phyloP scores from a whole-genome alignment of 92 coral and sea anemone genomes.

The Nematostella vectensis region DNA sequence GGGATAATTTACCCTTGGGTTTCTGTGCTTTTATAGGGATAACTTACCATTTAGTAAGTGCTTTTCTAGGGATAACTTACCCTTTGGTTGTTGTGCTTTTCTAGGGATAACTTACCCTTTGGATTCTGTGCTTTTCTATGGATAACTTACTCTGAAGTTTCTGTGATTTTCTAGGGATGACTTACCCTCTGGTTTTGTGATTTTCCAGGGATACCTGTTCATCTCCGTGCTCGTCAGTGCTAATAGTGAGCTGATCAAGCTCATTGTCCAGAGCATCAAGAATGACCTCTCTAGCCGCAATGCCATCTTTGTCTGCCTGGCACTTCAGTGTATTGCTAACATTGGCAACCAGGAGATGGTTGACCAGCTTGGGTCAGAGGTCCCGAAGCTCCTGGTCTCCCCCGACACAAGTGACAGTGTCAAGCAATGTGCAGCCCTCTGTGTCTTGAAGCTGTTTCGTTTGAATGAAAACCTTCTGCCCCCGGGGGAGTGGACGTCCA shows the following conservation, averaged over 20 bases:
- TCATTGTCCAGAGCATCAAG: slow-evolving; percentile 92
- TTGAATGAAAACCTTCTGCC: slow-evolving; percentile 71
- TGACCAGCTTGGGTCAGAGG: slow-evolving; percentile 84
- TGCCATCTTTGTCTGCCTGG: slow-evolving; percentile 88
- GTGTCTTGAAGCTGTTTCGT: slow-evolving; percentile 84
- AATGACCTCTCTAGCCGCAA: slow-evolving; percentile 94
- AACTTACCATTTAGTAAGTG: too few species aligned
- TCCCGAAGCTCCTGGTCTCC: slow-evolving; percentile 93
- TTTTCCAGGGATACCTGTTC: slow-evolving; percentile 69
- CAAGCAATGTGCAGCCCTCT: slow-evolving; percentile 91
- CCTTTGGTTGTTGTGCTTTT: too few species aligned
- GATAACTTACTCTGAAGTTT: too few species aligned
- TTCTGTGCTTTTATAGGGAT: too few species aligned
- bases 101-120: too few species aligned
- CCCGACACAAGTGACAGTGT: slow-evolving; percentile 96
- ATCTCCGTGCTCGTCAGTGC: slow-evolving; percentile 96
- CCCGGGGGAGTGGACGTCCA: slow-evolving; percentile 98
- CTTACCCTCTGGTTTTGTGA: neutral
- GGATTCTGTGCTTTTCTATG: too few species aligned
- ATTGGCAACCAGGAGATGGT: slow-evolving; percentile 97
- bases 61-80: too few species aligned
- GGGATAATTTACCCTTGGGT: too few species aligned
- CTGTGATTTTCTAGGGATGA: too few species aligned
- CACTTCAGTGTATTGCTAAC: slow-evolving; percentile 94
- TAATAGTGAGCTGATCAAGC: slow-evolving; percentile 90